Evolutionary conservation across 92 coral and sea anemone genomes (phyloP), one percentile per base, ranked within the genome.

Genomic region (Epizoanthus scotinus): DNA sequence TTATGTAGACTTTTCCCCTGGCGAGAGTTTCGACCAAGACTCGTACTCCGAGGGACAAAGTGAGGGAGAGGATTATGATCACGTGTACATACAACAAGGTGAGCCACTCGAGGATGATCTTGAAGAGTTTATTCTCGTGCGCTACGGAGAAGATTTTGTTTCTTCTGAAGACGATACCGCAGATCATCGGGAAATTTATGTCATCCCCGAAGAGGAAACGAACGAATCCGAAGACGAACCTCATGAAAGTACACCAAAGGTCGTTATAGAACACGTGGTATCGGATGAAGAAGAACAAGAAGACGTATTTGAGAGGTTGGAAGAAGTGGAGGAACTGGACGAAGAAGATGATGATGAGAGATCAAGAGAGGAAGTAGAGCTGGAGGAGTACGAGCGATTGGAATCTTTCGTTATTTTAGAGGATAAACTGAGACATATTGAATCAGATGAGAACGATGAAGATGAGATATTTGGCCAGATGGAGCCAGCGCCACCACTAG

Each of bases 381-480:
- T 93, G n/a, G 94, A 83, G 64, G 97, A 93, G 82, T 93, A 93
- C 67, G 97, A 93, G 73, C 81, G 97, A 73, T 90, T 93, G 5
- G 97, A 93, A 62, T 93, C 97, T 44, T 89, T 93, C 53, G 97
- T 93, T 47, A 86, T 93, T 50, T 85, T 93, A 49, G 97, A 93
- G 64, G 97, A 93, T 28, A 93, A 93, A 71, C 81, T 93, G n/a
- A 93, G 97, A 73, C 97, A 93, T 24, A 93, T 93, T 57, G 97
- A 93, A 58, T 93, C 97, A 22, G 97, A 88, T 83, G 94, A 91
- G 29, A 19, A 79, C 65, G 90, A 87, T 55, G 94, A 90, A 9
- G 78, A 85, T 19, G 50, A 67, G 80, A 59, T 85, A 63, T 64
- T 78, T 60, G 53, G 87, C 71, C 64, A 86, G 82, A 65, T 84